Evolutionary conservation across 2,888 invertebrate genomes (phyloP).

Genomic region (Thymelicus acteon): DNA sequence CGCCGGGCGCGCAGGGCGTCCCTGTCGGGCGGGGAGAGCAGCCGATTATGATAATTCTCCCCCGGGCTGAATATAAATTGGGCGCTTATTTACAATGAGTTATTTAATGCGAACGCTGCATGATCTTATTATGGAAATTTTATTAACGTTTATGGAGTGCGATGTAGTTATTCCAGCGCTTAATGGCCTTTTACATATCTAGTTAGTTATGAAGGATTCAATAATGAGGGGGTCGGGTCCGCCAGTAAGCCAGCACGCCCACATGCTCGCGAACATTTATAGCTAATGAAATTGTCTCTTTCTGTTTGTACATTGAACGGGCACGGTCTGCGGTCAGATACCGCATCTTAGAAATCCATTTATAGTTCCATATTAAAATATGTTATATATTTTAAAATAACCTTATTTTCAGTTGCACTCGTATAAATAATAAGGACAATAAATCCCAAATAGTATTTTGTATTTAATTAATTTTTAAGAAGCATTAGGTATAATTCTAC

Average conservation of each 20-base stretch:
- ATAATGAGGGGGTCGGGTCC: slow-evolving; percentile 23
- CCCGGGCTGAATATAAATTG: slow-evolving; percentile 76
- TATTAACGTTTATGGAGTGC: slow-evolving; percentile 59
- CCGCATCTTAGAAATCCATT: no score
- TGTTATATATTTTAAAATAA: no score
- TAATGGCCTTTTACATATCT: slow-evolving; percentile 41
- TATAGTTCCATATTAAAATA: no score
- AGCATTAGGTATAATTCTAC: neutral
- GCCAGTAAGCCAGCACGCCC: neutral
- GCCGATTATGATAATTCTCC: slow-evolving; percentile 73
- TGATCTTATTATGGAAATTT: slow-evolving; percentile 69
- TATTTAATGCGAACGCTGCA: slow-evolving; percentile 67
- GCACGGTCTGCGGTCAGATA: no score
- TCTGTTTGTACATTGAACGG: neutral
- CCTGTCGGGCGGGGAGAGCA: slow-evolving; percentile 49
- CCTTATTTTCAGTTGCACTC: no score
- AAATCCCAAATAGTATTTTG: no score
- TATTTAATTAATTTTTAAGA: neutral
- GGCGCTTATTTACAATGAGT: slow-evolving; percentile 78
- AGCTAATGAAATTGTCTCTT: neutral
- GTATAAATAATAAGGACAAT: no score
- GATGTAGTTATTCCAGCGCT: slow-evolving; percentile 51
- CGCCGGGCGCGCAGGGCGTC: slow-evolving; percentile 44
- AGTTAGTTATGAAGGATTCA: slow-evolving; percentile 35
- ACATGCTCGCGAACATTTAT: slow-evolving; percentile 16